Conservation (phyloP, 2,113 vertebrate genomes). For the Ardeotis arabs region DNA sequence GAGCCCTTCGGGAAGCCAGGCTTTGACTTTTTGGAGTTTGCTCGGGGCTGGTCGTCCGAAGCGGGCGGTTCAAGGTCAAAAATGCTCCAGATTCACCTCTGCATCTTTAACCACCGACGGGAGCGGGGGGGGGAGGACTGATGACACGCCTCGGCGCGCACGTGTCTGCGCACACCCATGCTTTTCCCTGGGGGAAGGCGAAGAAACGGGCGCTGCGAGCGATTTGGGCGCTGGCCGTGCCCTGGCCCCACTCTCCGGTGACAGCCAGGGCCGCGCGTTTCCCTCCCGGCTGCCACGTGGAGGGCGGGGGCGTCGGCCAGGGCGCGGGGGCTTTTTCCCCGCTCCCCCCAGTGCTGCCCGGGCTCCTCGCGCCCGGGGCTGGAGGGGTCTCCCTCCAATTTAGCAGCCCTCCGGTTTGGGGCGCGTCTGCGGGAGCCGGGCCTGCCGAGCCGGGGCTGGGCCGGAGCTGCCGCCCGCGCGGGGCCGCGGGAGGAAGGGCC, state of each 20-base stretch:
- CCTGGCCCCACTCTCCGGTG: background rate
- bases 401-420: too few relatives aligned
- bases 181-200: background rate
- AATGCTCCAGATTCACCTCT: background rate
- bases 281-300: too few relatives aligned
- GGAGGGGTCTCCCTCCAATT: too few relatives aligned
- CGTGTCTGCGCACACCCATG: background rate
- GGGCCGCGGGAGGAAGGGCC: too few relatives aligned
- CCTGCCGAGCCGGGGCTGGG: too few relatives aligned
- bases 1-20: background rate
- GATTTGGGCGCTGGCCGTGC: accelerated
- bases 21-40: background rate
- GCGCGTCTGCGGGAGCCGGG: too few relatives aligned
- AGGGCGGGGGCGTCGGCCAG: too few relatives aligned
- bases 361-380: too few relatives aligned
- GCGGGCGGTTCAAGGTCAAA: background rate
- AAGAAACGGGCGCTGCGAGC: accelerated
- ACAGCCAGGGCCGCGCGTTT: too few relatives aligned
- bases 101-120: background rate
- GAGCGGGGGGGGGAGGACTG: background rate
- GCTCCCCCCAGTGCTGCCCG: too few relatives aligned
- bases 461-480: too few relatives aligned
- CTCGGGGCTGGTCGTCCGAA: background rate
- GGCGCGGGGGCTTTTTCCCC: too few relatives aligned
- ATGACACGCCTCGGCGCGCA: background rate